Conservation (phyloP, 2,888 invertebrate genomes). For the Dolichomitus sp. region DNA sequence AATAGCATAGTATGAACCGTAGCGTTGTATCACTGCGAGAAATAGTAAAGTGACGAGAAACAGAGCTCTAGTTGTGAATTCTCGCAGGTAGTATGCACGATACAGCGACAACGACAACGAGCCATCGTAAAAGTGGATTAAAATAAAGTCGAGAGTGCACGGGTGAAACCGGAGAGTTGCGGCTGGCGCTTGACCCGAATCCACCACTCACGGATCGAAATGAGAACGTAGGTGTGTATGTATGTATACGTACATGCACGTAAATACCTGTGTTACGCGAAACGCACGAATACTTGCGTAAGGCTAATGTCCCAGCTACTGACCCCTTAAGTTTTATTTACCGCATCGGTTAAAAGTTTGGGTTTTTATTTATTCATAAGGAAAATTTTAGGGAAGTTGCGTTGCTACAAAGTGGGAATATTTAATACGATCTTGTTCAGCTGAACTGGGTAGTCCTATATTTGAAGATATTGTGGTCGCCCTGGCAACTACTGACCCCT, state of each 20-base stretch:
- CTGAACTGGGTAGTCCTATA: too few species aligned
- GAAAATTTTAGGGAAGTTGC: too few species aligned
- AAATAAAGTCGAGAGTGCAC: constrained; percentile 45
- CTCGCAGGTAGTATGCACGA: neutral
- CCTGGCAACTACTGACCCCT: too few species aligned
- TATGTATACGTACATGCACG: constrained; percentile 12
- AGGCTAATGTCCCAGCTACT: constrained; percentile 6
- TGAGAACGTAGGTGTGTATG: constrained; percentile 1
- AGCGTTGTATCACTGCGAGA: constrained; percentile 12
- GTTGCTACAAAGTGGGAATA: too few species aligned
- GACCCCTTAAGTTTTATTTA: neutral
- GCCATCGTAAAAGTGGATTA: constrained; percentile 53
- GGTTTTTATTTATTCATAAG: too few species aligned
- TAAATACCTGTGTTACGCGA: neutral
- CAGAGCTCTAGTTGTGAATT: constrained; percentile 15
- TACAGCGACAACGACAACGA: constrained; percentile 14
- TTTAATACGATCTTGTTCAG: too few species aligned
- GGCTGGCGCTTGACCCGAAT: constrained; percentile 49
- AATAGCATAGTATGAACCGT: neutral
- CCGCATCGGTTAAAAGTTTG: neutral
- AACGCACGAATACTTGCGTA: constrained; percentile 6
- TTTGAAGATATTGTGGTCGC: too few species aligned
- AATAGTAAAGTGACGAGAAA: constrained; percentile 12
- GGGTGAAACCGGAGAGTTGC: constrained; percentile 45
- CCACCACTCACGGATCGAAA: constrained; percentile 31